Conservation (phyloP, 2,113 vertebrate species). For the Colius striatus region DNA sequence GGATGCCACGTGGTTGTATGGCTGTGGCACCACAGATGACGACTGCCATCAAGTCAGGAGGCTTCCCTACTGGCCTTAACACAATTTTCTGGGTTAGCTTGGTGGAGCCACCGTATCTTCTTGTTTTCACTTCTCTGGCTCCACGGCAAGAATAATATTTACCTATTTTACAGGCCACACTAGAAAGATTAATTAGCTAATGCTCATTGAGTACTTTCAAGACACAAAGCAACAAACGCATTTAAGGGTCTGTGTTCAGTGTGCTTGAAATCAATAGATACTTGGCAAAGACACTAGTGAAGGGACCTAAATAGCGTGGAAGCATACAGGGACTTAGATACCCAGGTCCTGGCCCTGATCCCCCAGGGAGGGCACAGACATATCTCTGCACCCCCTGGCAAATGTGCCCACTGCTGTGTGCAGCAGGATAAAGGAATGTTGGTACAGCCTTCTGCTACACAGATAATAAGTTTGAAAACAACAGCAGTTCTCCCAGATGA, state of each 20-base stretch:
- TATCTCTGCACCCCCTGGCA: neutral
- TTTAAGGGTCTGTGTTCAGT: neutral
- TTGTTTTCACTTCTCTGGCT: neutral
- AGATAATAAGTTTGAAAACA: neutral
- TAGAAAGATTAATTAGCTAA: slow-evolving; percentile 3
- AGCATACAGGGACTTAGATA: neutral
- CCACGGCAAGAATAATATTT: slow-evolving; percentile 22
- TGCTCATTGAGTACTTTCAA: neutral
- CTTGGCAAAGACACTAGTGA: neutral
- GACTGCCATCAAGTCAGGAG: neutral
- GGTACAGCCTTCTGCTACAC: neutral
- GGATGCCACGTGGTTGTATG: neutral
- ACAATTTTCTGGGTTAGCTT: neutral
- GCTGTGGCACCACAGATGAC: neutral
- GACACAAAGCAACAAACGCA: neutral
- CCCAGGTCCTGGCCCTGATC: neutral
- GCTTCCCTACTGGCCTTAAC: neutral
- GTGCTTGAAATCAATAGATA: neutral
- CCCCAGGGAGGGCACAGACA: neutral
- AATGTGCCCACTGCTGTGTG: neutral
- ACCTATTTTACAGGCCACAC: neutral
- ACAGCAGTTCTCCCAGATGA: neutral
- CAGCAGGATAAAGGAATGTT: neutral
- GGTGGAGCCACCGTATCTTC: neutral
- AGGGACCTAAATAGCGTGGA: fast-evolving